Evolutionary conservation across 2,113 vertebrate species (phyloP), one percentile per base, ranked within the genome.

Genomic region (Taurulus bubalis): DNA sequence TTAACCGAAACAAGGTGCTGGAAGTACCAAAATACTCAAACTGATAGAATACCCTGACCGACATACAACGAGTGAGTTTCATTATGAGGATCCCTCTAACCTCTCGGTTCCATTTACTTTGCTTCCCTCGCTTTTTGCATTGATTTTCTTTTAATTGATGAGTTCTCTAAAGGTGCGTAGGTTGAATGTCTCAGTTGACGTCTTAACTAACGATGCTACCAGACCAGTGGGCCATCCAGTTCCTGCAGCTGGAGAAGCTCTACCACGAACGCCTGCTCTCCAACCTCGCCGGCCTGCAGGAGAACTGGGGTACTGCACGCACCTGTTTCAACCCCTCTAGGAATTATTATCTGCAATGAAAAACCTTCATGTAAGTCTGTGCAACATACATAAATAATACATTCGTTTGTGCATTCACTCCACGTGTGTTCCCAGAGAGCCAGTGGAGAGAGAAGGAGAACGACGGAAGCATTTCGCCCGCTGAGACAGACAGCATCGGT

Each of bases 201-300:
- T 93, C 96, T 94, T 96, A 95, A 95, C 93, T 72, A 77, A 85
- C 20, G 34, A 10, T 87, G 89, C 87, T 16, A 83, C 87, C 94
- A 99, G 98, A 98, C 90, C 96, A 96, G 85, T 97, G 96, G 90
- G 98, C 98, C 20, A 95, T 98, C 86, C 96, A 97, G 80, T 98
- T 99, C 89, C 95, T 99, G 70, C 96, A 97, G 84, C 95, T 99
- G 63, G 98, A 99, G 93, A 95, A 95, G 62, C 81, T 98, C 5
- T 99, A 99, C 89, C 98, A 99, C 24, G 95, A 99, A 69, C 96
- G 97, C 30, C 89, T 99, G 66, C 96, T 99, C 45, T 95, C 95
- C 85, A 99, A 99, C 94, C 95, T 99, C 49, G 93, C 95, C 55
- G 87, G 95, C 73, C 94, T 99, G 91, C 97, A 99, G 88, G 95